Percentiles rank a stretch among this genome's conserved stretches.
These are phyloP conservation scores for Callipepla californica DNA, from an alignment of 2,113 vertebrate genomes.

Conservation along the genomic window DNA sequence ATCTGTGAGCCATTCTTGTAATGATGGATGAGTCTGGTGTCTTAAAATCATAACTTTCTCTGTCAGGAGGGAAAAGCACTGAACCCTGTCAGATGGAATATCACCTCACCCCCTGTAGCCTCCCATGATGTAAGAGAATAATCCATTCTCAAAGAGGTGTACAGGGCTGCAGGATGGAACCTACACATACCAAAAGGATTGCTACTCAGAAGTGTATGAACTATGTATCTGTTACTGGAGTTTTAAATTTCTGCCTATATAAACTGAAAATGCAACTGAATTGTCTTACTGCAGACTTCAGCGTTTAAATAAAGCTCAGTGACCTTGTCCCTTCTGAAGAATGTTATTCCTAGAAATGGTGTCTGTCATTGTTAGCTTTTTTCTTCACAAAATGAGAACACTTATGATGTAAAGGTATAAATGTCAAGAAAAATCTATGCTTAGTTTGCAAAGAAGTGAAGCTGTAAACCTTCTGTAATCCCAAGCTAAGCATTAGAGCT, in stretches of 20 bases:
- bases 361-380: neutral
- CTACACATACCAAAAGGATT: neutral
- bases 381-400: constrained; percentile 14
- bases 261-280: constrained; percentile 17
- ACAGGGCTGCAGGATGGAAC: neutral
- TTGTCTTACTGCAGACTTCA: neutral
- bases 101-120: neutral
- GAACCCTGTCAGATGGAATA: constrained; percentile 62
- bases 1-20: constrained; percentile 25
- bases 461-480: neutral
- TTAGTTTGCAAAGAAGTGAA: neutral
- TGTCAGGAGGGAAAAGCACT: constrained; percentile 45
- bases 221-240: neutral
- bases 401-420: neutral
- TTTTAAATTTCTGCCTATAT: constrained; percentile 10
- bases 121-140: constrained; percentile 2
- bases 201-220: neutral
- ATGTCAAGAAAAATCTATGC: constrained; percentile 16
- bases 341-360: neutral
- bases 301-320: neutral
- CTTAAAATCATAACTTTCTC: constrained; percentile 57
- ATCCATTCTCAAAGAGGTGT: neutral
- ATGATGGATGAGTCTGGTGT: constrained; percentile 56
- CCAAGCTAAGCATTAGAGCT: neutral
- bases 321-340: neutral